Conservation (phyloP, 2,113 vertebrate genomes). For the Hippocampus comes region DNA sequence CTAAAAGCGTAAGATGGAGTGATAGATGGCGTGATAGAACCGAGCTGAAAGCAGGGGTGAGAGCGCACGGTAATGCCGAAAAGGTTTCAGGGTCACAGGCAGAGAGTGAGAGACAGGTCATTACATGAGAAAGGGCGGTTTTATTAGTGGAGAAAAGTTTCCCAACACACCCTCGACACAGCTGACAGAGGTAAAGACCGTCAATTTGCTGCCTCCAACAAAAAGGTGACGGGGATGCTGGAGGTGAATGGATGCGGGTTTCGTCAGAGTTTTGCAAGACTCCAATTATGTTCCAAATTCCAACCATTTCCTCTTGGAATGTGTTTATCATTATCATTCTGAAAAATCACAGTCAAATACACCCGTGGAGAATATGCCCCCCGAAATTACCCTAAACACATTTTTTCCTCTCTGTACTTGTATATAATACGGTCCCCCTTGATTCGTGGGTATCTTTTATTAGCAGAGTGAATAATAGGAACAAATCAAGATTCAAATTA, state of each 20-base stretch:
- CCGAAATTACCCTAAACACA: no score
- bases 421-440: no score
- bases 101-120: slow-evolving; percentile 63
- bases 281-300: background rate
- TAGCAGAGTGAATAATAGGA: no score
- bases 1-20: slow-evolving; percentile 41
- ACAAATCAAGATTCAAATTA: no score
- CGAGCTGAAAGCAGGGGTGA: slow-evolving; percentile 32
- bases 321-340: no score
- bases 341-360: no score
- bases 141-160: slow-evolving; percentile 72
- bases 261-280: background rate
- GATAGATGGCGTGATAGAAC: slow-evolving; percentile 46
- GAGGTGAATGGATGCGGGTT: background rate
- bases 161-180: slow-evolving; percentile 40
- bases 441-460: no score
- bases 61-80: slow-evolving; percentile 49
- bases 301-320: background rate
- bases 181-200: slow-evolving; percentile 58
- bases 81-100: slow-evolving; percentile 66
- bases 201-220: slow-evolving; percentile 18
- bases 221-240: slow-evolving; percentile 48
- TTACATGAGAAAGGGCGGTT: slow-evolving; percentile 69
- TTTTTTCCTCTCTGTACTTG: no score
- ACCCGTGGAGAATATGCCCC: no score